A percentile compares a stretch with the other conserved stretches of the same genome.
These are phyloP conservation scores for Glaucopsyche alexis DNA, from an alignment of 2,888 invertebrate species.

Conservation along the genomic window DNA sequence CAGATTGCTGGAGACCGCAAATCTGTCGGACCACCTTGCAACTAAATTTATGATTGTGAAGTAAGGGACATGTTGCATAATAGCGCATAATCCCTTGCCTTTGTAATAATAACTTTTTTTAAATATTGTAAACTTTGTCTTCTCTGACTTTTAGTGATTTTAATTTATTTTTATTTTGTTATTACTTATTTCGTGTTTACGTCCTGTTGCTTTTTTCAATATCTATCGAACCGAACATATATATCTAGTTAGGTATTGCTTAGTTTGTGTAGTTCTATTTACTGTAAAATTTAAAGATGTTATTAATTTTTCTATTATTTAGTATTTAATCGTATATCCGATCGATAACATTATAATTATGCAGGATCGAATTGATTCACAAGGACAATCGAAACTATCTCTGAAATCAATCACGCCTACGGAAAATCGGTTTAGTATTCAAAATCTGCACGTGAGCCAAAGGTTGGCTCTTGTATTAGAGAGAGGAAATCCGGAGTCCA, in stretches of 20 bases:
- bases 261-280: too few species aligned
- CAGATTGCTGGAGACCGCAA: slow-evolving; percentile 64
- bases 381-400: slow-evolving; percentile 65
- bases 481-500: slow-evolving; percentile 77
- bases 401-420: slow-evolving; percentile 78
- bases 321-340: not conserved
- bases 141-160: too few species aligned
- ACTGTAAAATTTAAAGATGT: too few species aligned
- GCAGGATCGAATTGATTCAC: slow-evolving; percentile 45
- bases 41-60: slow-evolving; percentile 58
- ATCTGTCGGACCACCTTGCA: slow-evolving; percentile 80
- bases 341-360: slow-evolving; percentile 22
- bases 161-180: too few species aligned
- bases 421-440: slow-evolving; percentile 68
- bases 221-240: too few species aligned
- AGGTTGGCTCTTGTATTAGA: slow-evolving; percentile 74
- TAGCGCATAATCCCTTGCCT: slow-evolving; percentile 71
- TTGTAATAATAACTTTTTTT: slow-evolving; percentile 60
- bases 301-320: too few species aligned
- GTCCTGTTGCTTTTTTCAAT: too few species aligned
- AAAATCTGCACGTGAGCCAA: slow-evolving; percentile 75
- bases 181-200: too few species aligned
- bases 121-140: not conserved
- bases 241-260: too few species aligned
- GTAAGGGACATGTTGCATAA: slow-evolving; percentile 76